A percentile compares a stretch with the other conserved stretches of the same genome.
These are phyloP conservation scores for Drosophila melanica DNA, from an alignment of 1,140 invertebrate genomes.

Conservation along the genomic window DNA sequence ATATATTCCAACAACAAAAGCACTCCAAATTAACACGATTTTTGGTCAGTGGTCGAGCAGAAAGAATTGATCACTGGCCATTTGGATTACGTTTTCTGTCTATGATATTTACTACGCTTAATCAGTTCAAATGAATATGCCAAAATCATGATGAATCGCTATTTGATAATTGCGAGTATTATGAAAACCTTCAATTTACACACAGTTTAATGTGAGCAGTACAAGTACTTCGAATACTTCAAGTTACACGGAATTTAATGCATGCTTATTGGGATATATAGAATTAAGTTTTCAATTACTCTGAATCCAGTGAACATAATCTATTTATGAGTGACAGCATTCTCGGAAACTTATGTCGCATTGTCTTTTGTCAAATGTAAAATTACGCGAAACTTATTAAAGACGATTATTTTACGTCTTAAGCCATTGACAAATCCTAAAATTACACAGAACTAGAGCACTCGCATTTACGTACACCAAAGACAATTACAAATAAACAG, in stretches of 20 bases:
- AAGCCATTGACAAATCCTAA: no score
- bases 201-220: neutral
- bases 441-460: no score
- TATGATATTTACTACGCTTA: slow-evolving; percentile 6
- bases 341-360: no score
- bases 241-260: neutral
- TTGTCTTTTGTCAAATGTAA: no score
- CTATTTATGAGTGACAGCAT: no score
- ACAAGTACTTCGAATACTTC: neutral
- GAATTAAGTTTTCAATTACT: no score
- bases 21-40: slow-evolving; percentile 59
- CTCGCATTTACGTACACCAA: no score
- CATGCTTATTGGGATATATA: no score
- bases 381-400: no score
- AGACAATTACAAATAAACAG: no score
- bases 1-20: slow-evolving; percentile 29
- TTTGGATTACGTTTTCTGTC: slow-evolving; percentile 2
- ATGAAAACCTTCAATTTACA: neutral
- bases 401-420: no score
- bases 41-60: slow-evolving; percentile 11
- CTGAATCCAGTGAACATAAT: no score
- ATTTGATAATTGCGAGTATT: neutral
- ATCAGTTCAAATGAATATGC: slow-evolving; percentile 11
- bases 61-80: slow-evolving; percentile 2
- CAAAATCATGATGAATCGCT: slow-evolving; percentile 2